These are phyloP conservation scores for Yponomeuta cagnagella DNA, from an alignment of 2,888 invertebrate genomes.

Conservation along the genomic window DNA sequence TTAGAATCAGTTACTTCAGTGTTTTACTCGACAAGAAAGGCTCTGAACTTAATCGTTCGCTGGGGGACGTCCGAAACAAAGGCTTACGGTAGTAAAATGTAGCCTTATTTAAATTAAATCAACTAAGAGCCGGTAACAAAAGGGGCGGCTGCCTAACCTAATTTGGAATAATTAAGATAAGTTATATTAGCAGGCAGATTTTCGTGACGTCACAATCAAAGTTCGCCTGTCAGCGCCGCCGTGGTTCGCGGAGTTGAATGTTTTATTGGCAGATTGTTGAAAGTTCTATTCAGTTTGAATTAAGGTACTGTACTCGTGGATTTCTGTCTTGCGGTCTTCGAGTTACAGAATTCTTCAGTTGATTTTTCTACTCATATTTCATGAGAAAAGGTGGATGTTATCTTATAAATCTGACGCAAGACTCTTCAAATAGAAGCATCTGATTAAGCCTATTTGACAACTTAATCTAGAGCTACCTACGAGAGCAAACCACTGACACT, in stretches of 20 bases:
- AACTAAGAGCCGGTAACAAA: slow-evolving; percentile 20
- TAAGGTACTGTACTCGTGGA: too few relatives aligned
- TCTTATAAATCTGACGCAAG: too few relatives aligned
- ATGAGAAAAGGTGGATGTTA: too few relatives aligned
- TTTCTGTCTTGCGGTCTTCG: too few relatives aligned
- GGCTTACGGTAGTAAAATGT: slow-evolving; percentile 18
- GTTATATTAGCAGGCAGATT: slow-evolving; percentile 19
- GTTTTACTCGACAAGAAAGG: not conserved
- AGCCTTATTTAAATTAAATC: slow-evolving; percentile 24
- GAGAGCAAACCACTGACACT: too few relatives aligned
- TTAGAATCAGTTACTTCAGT: not conserved
- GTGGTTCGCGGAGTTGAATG: not conserved
- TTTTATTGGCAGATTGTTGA: slow-evolving; percentile 1
- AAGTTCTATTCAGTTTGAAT: not conserved
- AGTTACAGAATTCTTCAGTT: too few relatives aligned
- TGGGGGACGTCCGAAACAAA: not conserved
- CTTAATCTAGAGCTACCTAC: too few relatives aligned
- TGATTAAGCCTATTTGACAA: too few relatives aligned
- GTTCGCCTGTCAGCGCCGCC: not conserved
- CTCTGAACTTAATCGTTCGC: slow-evolving; percentile 17
- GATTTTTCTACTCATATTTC: too few relatives aligned
- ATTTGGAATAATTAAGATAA: slow-evolving; percentile 24
- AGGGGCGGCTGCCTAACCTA: slow-evolving; percentile 19
- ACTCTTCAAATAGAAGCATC: too few relatives aligned
- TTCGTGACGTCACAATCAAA: slow-evolving; percentile 9